A percentile compares a stretch with the other conserved stretches of the same genome.
Evolutionary conservation across 2,888 invertebrate genomes (phyloP).

Genomic region (Sarcophaga carnaria): DNA sequence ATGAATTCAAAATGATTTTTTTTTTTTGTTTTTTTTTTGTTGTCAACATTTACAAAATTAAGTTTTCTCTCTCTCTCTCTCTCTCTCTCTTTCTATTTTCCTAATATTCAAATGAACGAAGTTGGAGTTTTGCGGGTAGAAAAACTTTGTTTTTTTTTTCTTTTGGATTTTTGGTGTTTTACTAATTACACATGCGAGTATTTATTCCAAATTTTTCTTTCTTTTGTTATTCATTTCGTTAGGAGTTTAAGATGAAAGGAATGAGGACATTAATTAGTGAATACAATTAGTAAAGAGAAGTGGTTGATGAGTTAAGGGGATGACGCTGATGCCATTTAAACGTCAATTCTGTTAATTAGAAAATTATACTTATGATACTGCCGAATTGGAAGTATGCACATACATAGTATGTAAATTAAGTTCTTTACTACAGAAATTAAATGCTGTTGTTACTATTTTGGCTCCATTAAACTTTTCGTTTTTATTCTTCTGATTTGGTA

Average conservation of each 20-base stretch:
- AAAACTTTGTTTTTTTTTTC: conserved; percentile 55
- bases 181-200: conserved; percentile 61
- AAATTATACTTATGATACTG: background rate
- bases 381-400: background rate
- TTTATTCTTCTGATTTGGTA: conserved; percentile 8
- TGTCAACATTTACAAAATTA: conserved; percentile 51
- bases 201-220: conserved; percentile 16
- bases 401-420: background rate
- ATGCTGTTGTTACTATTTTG: conserved; percentile 24
- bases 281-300: conserved; percentile 41
- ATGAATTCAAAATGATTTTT: background rate
- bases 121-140: conserved; percentile 23
- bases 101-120: conserved; percentile 54
- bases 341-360: conserved; percentile 61
- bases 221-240: background rate
- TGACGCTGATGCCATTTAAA: conserved; percentile 30
- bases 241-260: background rate
- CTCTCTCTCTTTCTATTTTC: background rate
- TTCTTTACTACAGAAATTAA: conserved; percentile 24
- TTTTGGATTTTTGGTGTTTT: conserved; percentile 53
- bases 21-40: conserved; percentile 10
- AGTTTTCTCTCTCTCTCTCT: conserved; percentile 34
- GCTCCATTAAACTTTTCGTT: conserved; percentile 50
- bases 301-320: conserved; percentile 47
- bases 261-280: conserved; percentile 57